Evolutionary conservation across 1,140 invertebrate genomes (phyloP).

Genomic region (Ctenoplectra terminalis): DNA sequence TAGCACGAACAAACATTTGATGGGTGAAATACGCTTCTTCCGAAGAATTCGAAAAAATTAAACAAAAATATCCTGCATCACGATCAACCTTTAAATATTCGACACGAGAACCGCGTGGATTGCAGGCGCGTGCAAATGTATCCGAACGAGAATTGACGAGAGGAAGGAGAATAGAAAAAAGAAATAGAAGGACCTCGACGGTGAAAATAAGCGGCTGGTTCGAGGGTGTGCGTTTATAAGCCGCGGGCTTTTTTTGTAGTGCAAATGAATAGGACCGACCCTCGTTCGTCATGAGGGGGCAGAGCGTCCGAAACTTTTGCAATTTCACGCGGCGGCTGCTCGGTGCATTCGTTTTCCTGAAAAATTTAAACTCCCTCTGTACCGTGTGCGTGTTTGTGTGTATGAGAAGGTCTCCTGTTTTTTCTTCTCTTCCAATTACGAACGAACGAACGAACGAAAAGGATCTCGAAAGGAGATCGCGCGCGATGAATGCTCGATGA

Average conservation of each 20-base stretch:
- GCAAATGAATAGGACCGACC: conserved; percentile 40
- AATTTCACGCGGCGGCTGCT: conserved; percentile 52
- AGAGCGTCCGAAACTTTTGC: conserved; percentile 56
- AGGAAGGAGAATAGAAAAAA: conserved; percentile 3
- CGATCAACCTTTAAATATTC: conserved; percentile 52
- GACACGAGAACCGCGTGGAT: conserved; percentile 34
- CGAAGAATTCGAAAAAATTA: not conserved
- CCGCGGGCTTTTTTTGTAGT: conserved; percentile 59
- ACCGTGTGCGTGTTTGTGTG: not conserved
- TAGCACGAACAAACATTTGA: not conserved
- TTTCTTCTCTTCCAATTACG: conserved; percentile 6
- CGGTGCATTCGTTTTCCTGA: conserved; percentile 39
- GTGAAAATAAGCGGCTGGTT: conserved; percentile 31
- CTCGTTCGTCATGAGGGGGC: conserved; percentile 18
- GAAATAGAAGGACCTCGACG: not conserved
- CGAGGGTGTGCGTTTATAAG: conserved; percentile 24
- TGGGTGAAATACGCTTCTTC: not conserved
- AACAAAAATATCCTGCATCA: conserved; percentile 14
- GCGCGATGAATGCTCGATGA: not conserved
- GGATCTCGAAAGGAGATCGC: not conserved
- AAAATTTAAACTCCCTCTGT: conserved; percentile 16
- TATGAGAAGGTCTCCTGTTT: too few relatives aligned
- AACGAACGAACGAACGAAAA: not conserved
- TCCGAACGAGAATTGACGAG: conserved; percentile 42
- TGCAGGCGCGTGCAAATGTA: conserved; percentile 44